Evolutionary conservation across 2,113 vertebrate species (phyloP).

Genomic region (Eubucco bourcierii): DNA sequence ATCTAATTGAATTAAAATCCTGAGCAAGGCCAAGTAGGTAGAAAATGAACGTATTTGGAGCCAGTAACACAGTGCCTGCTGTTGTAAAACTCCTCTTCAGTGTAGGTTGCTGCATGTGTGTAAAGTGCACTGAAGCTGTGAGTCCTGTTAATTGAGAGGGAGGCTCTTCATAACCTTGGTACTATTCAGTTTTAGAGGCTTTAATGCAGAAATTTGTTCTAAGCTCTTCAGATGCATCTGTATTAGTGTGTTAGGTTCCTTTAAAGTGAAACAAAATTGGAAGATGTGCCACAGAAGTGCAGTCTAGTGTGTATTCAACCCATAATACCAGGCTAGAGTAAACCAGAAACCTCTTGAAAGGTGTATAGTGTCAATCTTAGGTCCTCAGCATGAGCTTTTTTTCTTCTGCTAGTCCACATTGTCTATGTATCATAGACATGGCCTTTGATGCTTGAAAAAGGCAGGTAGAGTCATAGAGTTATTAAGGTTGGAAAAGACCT

Average conservation of each 20-base stretch:
- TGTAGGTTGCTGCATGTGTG: not conserved
- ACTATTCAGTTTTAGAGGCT: constrained; percentile 18
- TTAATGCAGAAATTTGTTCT: not conserved
- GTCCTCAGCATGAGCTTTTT: not conserved
- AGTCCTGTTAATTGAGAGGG: not conserved
- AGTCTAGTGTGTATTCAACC: not conserved
- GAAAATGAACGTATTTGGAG: not conserved
- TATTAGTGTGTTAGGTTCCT: not conserved
- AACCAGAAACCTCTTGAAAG: not conserved
- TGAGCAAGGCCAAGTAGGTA: not conserved
- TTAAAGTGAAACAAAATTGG: not conserved
- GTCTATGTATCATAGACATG: not conserved
- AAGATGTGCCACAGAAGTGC: not conserved
- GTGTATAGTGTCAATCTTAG: not conserved
- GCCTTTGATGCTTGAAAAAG: not conserved
- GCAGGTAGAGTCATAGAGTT: too few relatives aligned
- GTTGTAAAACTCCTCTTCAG: not conserved
- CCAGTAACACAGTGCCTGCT: not conserved
- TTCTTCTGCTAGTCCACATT: not conserved
- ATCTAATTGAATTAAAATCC: not conserved
- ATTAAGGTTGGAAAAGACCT: too few relatives aligned
- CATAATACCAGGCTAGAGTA: not conserved
- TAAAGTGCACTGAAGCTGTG: not conserved
- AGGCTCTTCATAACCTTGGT: not conserved
- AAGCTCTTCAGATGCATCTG: not conserved